phyloP scores from a whole-genome alignment of 2,113 vertebrate species.

The Cyanistes caeruleus region DNA sequence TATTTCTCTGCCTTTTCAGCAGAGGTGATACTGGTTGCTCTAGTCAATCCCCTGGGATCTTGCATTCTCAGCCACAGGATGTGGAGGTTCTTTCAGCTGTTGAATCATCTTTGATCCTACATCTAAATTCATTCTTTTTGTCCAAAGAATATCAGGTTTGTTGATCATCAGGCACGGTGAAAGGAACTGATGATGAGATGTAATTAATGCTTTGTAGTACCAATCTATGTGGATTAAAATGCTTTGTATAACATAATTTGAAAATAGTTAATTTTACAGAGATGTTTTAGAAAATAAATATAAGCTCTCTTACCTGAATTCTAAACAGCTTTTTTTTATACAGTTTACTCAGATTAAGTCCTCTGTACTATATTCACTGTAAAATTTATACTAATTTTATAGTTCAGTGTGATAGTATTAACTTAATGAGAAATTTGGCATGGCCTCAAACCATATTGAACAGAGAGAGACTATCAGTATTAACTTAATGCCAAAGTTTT shows the following conservation, averaged over 20 bases:
- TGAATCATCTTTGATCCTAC: not conserved
- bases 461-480: conserved; percentile 14
- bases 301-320: not conserved
- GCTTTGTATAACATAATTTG: not conserved
- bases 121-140: not conserved
- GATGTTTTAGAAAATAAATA: not conserved
- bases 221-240: not conserved
- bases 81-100: not conserved
- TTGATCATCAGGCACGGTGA: not conserved
- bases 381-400: not conserved
- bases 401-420: not conserved
- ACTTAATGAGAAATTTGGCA: not conserved
- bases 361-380: not conserved
- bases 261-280: not conserved
- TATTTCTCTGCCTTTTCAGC: not conserved
- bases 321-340: not conserved
- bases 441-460: conserved; percentile 40
- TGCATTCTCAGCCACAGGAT: not conserved
- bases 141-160: not conserved
- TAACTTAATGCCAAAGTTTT: not conserved
- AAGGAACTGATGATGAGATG: not conserved
- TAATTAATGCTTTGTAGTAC: not conserved
- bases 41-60: not conserved
- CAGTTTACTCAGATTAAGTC: not conserved
- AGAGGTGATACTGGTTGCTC: not conserved